Base-by-base conservation (phyloP, 2,888 invertebrate genomes). In the Argyra leucocephala region DNA sequence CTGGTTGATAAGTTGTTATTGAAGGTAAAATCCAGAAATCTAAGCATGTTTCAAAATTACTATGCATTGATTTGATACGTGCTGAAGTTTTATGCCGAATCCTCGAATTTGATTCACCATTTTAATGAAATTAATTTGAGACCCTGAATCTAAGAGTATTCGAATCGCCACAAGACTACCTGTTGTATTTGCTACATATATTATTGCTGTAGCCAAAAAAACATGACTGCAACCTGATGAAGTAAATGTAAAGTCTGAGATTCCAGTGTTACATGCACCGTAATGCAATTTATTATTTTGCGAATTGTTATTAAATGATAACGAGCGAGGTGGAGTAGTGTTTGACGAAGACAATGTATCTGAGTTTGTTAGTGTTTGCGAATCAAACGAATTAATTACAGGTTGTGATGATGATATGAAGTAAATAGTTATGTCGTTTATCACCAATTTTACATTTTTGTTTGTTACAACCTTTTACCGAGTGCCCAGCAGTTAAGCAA, bases 61-160 rank as follows among this genome's bases (percentile, higher is more conserved):
- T 60, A 10, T 15, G n/a, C 59, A 23, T 18, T 6, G 59, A 65
- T 57, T 65, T 4, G 3, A 62, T 62, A 22, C 23, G 7, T 18
- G 59, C 15, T 37, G 57, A 59, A 1, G 63, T 60, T 48, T 24
- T 15, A 48, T 66, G 21, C 23, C 36, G 58, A 48, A 57, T 26
- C 48, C 23, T 15, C 57, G n/a, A n/a, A 26, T 21, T n/a, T 26
- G 21, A 2, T 62, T 31, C 21, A 12, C 60, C 60, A 22, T 60
- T 60, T 9, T 59, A 18, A 65, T 65, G n/a, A 67, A 65, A 58
- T 64, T 63, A 2, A 64, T 10, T 36, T 65, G 65, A 1, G 66
- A 67, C 3, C 63, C 62, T 15, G 65, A 67, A 61, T 65, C 66
- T 21, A 67, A 61, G 22, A 67, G 24, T 3, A 61, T 59, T 4